Conservation (phyloP, 30 jellyfish, hydroid and myxozoan genomes). For the Cassiopea xamachana region DNA sequence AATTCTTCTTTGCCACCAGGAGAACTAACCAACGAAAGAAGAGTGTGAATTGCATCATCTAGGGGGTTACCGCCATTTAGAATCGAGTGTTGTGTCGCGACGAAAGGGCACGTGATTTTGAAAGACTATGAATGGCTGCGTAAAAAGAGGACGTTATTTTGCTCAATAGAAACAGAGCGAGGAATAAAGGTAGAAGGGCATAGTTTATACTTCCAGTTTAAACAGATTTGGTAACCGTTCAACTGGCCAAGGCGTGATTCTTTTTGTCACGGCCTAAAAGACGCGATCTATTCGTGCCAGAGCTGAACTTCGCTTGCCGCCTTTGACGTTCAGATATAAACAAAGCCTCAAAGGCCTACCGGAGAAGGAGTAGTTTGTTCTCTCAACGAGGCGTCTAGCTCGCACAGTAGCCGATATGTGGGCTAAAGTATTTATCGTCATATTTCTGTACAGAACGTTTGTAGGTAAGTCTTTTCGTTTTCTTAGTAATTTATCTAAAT, state of each 20-base stretch:
- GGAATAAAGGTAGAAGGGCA: no score
- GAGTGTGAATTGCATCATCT: background rate
- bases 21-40: background rate
- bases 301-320: background rate
- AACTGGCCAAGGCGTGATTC: no score
- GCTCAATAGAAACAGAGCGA: no score
- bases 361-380: background rate
- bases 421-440: background rate
- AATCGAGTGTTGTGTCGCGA: background rate
- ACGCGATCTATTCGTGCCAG: no score
- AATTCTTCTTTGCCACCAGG: background rate
- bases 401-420: background rate
- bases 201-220: no score
- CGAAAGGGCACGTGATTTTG: no score
- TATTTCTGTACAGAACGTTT: background rate
- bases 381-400: background rate
- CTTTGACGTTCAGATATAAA: background rate
- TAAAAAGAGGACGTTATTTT: no score
- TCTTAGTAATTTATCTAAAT: no score
- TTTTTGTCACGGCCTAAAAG: no score
- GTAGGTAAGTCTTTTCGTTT: background rate
- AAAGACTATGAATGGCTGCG: no score
- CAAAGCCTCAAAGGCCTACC: background rate
- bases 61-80: background rate
- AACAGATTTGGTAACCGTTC: no score